Evolutionary conservation across 1,140 invertebrate genomes (phyloP), one percentile per base, ranked within the genome.

Genomic region (Oscheius sp.): DNA sequence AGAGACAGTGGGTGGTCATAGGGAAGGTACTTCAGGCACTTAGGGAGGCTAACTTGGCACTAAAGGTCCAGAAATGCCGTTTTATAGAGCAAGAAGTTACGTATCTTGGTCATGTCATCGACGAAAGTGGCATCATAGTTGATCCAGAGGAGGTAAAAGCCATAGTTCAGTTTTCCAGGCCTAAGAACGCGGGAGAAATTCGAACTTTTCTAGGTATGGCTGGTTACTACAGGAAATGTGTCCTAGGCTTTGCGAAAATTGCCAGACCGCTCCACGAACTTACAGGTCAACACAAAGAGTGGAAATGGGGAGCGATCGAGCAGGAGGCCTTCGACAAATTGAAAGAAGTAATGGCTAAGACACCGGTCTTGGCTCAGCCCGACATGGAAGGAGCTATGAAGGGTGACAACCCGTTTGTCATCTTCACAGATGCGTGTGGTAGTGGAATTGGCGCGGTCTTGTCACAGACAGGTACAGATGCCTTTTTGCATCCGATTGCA

Each of bases 321-420:
- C 32, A 69, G 13, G 20, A 46, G 2, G 70, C 78, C 3, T 79
- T 79, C 49, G 45, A 68, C 15, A 23, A 34, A 42, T 34, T 79
- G 32, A 58, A 68, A 31, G 34, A 63, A 28, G 15, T n/a, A 20
- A 32, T 79, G 31, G 70, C 34, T 10, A 36, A 15, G 3, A 31
- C 72, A 3, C 78, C 78, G n/a, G 73, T 79, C 26, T 28, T 79
- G 0, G 69, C 61, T 20, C 45, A 72, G 23, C 78, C 78, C 1
- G 49, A 75, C 29, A 20, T 59, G 18, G 52, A 55, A 20, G 31
- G 7, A 7, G 67, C 67, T 7, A 1, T 68, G 0, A 20, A 29
- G 23, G 67, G 67, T 18, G 23, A 42, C 1, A 32, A 55, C 23
- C 65, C 68, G 20, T 79, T 77, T 46, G 34, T 77, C 3, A 66